Evolutionary conservation across 1,140 invertebrate species (phyloP), one percentile per base, ranked within the genome.

Genomic region (Geopemphigus sp.): DNA sequence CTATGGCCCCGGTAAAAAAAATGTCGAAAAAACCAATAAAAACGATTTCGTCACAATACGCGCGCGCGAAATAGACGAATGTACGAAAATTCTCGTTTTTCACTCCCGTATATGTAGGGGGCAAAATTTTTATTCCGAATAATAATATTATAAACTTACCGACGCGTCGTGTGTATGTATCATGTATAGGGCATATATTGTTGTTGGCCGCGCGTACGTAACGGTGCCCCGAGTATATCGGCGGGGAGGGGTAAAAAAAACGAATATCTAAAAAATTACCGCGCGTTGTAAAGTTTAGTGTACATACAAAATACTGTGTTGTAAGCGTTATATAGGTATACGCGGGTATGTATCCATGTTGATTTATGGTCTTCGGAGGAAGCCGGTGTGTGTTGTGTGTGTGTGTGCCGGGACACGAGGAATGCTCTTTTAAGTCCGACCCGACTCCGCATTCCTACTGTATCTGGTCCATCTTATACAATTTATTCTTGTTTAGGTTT

Each of bases 331-430:
- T 54, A 56, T 56, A 72, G 26, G 68, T 72, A 54, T 50, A 70
- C 50, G 26, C 74, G 24, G 22, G 74, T 78, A 78, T 63, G 74
- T 50, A 63, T 78, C 74, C 57, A 61, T 78, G 57, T 78, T 78
- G 74, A 78, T 78, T 78, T 78, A 78, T 78, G 74, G 74, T 78
- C 57, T 63, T 78, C 74, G 61, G 74, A 76, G 74, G 74, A 14
- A 47, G 74, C 74, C 56, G 74, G 74, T 63, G 74, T 78, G n/a
- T n/a, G n/a, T n/a, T n/a, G n/a, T n/a, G n/a, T n/a, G n/a, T n/a
- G n/a, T n/a, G n/a, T n/a, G 74, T 63, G 81, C 74, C 63, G 74
- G 63, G 76, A 76, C 56, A 59, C 45, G 66, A 80, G 76, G 74
- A 81, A 76, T 74, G 68, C 72, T 73, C 68, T 73, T 63, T 64